Conservation (phyloP, 2,888 invertebrate species). For the Plebejus argus region DNA sequence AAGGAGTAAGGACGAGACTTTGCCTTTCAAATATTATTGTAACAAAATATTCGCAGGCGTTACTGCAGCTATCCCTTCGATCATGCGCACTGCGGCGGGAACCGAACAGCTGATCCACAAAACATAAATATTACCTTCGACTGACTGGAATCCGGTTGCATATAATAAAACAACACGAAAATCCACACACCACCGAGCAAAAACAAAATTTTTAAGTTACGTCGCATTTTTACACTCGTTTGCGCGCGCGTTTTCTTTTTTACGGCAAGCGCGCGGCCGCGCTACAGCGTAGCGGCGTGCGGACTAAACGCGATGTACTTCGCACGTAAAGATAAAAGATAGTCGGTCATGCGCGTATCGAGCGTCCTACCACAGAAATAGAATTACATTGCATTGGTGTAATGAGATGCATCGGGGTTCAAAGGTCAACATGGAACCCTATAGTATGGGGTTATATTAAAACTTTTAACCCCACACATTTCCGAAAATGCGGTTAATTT, state of each 20-base stretch:
- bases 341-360: slow-evolving; percentile 68
- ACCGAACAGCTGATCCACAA: slow-evolving; percentile 50
- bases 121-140: slow-evolving; percentile 57
- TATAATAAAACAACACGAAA: slow-evolving; percentile 72
- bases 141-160: slow-evolving; percentile 68
- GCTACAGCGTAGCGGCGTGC: slow-evolving; percentile 64
- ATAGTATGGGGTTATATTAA: background rate
- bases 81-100: slow-evolving; percentile 63
- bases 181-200: slow-evolving; percentile 71
- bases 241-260: slow-evolving; percentile 49
- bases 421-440: background rate
- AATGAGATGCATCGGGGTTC: slow-evolving; percentile 20
- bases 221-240: slow-evolving; percentile 58
- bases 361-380: slow-evolving; percentile 54
- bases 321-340: slow-evolving; percentile 39
- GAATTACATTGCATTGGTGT: slow-evolving; percentile 42
- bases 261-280: slow-evolving; percentile 74
- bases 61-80: slow-evolving; percentile 53
- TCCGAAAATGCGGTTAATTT: background rate
- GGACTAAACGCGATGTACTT: slow-evolving; percentile 56
- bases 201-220: slow-evolving; percentile 72
- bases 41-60: slow-evolving; percentile 8
- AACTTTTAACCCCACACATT: background rate
- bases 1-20: background rate
- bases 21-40: slow-evolving; percentile 8